Evolutionary conservation across 2,888 invertebrate genomes (phyloP).

Genomic region (Julus scanicus): DNA sequence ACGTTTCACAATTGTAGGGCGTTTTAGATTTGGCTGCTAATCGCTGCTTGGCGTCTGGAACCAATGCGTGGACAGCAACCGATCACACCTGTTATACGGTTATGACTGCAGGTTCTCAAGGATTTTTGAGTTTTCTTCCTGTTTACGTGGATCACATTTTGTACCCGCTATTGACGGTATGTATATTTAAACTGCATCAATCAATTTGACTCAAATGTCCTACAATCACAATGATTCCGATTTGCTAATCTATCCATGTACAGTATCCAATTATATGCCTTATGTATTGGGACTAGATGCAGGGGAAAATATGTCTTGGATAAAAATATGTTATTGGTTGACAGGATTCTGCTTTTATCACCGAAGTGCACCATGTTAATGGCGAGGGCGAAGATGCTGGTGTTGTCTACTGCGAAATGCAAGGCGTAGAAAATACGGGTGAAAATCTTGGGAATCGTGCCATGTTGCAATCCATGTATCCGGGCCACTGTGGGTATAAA

Average conservation of each 20-base stretch:
- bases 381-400: slow-evolving; percentile 90
- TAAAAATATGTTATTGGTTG: slow-evolving; percentile 46
- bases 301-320: too few species aligned
- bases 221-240: too few species aligned
- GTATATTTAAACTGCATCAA: slow-evolving; percentile 56
- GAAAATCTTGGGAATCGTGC: slow-evolving; percentile 77
- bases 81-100: slow-evolving; percentile 91
- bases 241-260: too few species aligned
- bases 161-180: slow-evolving; percentile 79
- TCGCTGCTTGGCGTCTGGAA: slow-evolving; percentile 88
- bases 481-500: slow-evolving; percentile 83
- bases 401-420: slow-evolving; percentile 97
- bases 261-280: too few species aligned
- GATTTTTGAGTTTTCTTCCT: slow-evolving; percentile 87
- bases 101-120: slow-evolving; percentile 86
- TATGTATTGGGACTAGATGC: too few species aligned
- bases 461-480: slow-evolving; percentile 79
- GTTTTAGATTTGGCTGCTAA: slow-evolving; percentile 89
- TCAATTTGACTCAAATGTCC: too few species aligned
- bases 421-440: slow-evolving; percentile 83
- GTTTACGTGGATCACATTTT: slow-evolving; percentile 92
- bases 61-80: slow-evolving; percentile 87
- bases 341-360: slow-evolving; percentile 82
- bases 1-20: slow-evolving; percentile 68
- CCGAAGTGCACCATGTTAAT: slow-evolving; percentile 92